A percentile compares a stretch with the other conserved stretches of the same genome.
phyloP scores from a whole-genome alignment of 2,797 vertebrate species.

The Acanthurus leucopareius region DNA sequence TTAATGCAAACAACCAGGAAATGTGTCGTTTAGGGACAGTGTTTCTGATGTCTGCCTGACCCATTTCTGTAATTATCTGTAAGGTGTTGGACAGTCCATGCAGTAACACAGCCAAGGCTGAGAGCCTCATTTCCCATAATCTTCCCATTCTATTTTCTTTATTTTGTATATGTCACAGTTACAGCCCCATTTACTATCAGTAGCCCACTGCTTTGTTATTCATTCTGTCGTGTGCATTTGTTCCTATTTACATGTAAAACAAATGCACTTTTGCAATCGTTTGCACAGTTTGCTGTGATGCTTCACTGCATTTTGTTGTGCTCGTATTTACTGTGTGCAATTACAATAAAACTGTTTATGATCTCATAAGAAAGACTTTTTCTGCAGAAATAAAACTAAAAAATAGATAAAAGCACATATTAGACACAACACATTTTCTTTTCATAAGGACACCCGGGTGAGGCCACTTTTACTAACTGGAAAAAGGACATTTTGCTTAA shows the following conservation, averaged over 20 bases:
- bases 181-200: neutral
- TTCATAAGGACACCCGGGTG: neutral
- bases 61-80: neutral
- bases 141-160: neutral
- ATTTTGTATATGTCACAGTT: neutral
- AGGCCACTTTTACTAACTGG: neutral
- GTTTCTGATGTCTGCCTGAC: neutral
- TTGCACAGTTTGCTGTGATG: neutral
- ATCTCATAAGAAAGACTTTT: neutral
- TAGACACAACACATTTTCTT: neutral
- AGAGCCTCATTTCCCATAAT: neutral
- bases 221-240: neutral
- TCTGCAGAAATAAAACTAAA: too few species aligned
- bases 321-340: neutral
- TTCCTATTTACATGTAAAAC: neutral
- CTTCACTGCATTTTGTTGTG: neutral
- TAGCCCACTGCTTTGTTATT: neutral
- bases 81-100: neutral
- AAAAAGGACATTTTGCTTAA: neutral
- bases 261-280: neutral
- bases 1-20: too few species aligned
- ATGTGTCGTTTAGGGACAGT: neutral
- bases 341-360: neutral
- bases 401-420: too few species aligned
- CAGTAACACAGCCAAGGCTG: neutral